A percentile compares a stretch with the other conserved stretches of the same genome.
phyloP scores from a whole-genome alignment of 2,113 vertebrate species.

The Rhodinocichla rosea region DNA sequence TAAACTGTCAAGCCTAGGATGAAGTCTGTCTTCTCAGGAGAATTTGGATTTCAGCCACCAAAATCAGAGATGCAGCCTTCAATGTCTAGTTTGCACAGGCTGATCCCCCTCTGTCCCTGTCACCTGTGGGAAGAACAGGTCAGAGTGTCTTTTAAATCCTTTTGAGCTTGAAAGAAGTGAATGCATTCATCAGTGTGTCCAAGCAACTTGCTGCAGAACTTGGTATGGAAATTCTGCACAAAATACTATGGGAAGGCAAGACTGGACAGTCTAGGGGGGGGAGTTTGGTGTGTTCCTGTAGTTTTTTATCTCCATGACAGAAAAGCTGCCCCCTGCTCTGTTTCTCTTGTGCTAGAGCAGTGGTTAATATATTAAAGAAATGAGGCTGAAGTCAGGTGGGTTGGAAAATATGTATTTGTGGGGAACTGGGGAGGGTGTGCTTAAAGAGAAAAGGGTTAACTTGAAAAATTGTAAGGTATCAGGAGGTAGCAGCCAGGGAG shows the following conservation, averaged over 20 bases:
- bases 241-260: not conserved
- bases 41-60: not conserved
- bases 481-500: not conserved
- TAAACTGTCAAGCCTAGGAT: not conserved
- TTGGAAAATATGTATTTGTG: not conserved
- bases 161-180: not conserved
- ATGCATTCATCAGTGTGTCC: not conserved
- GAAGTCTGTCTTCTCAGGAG: not conserved
- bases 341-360: not conserved
- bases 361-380: not conserved
- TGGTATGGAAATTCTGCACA: not conserved
- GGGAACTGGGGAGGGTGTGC: not conserved
- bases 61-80: not conserved
- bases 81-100: not conserved
- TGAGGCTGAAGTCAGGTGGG: not conserved
- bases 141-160: not conserved
- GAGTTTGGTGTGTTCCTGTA: accelerated
- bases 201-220: not conserved
- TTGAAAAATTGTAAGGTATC: not conserved
- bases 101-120: not conserved
- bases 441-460: not conserved
- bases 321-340: not conserved
- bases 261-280: not conserved
- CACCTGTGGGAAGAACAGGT: not conserved
- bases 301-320: not conserved